Percentiles rank a stretch among this genome's conserved stretches.
phyloP scores from a whole-genome alignment of 2,888 invertebrate species.

The Ectemnius cavifrons region DNA sequence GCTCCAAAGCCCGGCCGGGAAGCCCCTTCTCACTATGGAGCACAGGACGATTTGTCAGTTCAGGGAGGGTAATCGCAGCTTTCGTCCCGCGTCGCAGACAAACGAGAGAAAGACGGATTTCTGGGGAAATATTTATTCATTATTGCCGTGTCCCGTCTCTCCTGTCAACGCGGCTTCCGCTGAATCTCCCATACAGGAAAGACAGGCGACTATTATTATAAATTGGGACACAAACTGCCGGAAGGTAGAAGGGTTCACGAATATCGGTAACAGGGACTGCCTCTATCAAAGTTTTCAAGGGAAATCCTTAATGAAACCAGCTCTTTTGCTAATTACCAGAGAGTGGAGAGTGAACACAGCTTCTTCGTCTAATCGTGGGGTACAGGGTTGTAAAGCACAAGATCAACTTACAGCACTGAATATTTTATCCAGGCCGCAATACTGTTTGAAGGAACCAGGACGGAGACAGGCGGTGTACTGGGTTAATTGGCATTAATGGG shows the following conservation, averaged over 20 bases:
- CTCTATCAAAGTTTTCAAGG: background rate
- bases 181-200: background rate
- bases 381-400: background rate
- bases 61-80: background rate
- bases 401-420: background rate
- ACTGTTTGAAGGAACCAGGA: background rate
- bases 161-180: background rate
- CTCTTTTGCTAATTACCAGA: background rate
- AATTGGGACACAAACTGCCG: background rate
- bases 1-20: background rate
- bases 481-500: conserved; percentile 1
- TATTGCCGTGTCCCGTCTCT: background rate
- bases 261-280: background rate
- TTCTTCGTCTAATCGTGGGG: too few relatives aligned
- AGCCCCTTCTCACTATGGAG: too few relatives aligned
- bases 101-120: conserved; percentile 2
- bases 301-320: background rate
- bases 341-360: too few relatives aligned
- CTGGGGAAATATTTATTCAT: conserved; percentile 3
- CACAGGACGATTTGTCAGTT: conserved; percentile 1
- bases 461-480: background rate
- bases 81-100: background rate
- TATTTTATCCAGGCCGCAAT: background rate
- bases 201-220: background rate
- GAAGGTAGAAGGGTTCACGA: background rate